Evolutionary conservation across 2,113 vertebrate species (phyloP), one percentile per base, ranked within the genome.

Genomic region (Mus pahari): DNA sequence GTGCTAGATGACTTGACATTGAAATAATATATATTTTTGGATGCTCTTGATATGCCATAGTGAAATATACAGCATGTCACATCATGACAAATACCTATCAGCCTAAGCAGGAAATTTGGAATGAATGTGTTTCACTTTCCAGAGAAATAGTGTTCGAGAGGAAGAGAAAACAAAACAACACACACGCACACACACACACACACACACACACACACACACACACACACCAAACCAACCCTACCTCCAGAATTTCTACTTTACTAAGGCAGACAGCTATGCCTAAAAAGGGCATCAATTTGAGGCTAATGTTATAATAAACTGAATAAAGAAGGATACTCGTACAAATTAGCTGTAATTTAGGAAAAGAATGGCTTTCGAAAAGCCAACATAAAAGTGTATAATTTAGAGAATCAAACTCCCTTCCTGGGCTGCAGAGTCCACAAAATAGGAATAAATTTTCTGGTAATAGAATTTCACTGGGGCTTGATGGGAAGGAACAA

Each of bases 1-100:
- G 68, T 94, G 92, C 77, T 68, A 86, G 91, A 55, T 95, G 91
- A 42, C 71, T 96, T 96, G 90, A 91, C 66, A 96, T 74, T 96
- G 82, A 91, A 97, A 83, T 83, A 77, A 92, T 94, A 39, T 53
- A 36, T 53, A 95, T 97, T 24, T 70, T 96, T 94, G 92, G 74
- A 89, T 78, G 50, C 22, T 86, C 60, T 86, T 96, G 88, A 62
- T 86, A 73, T 58, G n/a, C 78, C 74, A 36, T 83, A 89, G 86
- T 62, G 73, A 96, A 64, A 89, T 78, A 45, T n/a, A 92, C 70
- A 71, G 24, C 36, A 16, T 96, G 81, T 71, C 83, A 77, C 70
- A 87, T 36, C 28, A 64, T 87, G 92, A 95, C 86, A 94, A 84
- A 95, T 77, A 77, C 93, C 68, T 89, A 68, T 55, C 24, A 74